A percentile compares a stretch with the other conserved stretches of the same genome.
These are phyloP conservation scores for Campylomormyrus tamandua DNA, from an alignment of 2,113 vertebrate genomes.

Conservation along the genomic window DNA sequence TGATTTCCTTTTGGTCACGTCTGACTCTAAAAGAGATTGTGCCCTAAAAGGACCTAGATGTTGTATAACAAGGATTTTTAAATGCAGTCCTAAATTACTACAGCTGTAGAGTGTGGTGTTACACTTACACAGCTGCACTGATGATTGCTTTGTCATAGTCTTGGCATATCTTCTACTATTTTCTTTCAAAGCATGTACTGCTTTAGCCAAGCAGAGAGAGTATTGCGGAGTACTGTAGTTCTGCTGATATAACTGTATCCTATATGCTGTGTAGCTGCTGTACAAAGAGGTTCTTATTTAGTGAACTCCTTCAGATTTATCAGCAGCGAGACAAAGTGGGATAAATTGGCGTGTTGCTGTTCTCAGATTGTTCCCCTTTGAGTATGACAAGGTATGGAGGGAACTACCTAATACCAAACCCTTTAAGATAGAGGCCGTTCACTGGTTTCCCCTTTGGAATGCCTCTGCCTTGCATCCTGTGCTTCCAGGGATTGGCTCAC, in stretches of 20 bases:
- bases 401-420: not conserved
- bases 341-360: not conserved
- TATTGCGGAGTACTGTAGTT: not conserved
- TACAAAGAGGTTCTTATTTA: not conserved
- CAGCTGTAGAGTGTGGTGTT: not conserved
- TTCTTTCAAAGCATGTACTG: not conserved
- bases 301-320: not conserved
- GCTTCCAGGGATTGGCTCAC: not conserved
- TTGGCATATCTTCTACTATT: not conserved
- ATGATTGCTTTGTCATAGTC: not conserved
- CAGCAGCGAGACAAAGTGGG: not conserved
- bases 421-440: not conserved
- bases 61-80: not conserved
- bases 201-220: not conserved
- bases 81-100: not conserved
- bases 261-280: not conserved
- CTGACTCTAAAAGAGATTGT: not conserved
- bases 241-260: not conserved
- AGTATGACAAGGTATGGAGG: not conserved
- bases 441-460: not conserved
- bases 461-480: not conserved
- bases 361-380: not conserved
- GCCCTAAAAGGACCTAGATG: not conserved
- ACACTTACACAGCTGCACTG: not conserved
- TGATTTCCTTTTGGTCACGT: not conserved